Evolutionary conservation across 2,888 invertebrate species (phyloP).

Genomic region (Cataglyphis altisquamis): DNA sequence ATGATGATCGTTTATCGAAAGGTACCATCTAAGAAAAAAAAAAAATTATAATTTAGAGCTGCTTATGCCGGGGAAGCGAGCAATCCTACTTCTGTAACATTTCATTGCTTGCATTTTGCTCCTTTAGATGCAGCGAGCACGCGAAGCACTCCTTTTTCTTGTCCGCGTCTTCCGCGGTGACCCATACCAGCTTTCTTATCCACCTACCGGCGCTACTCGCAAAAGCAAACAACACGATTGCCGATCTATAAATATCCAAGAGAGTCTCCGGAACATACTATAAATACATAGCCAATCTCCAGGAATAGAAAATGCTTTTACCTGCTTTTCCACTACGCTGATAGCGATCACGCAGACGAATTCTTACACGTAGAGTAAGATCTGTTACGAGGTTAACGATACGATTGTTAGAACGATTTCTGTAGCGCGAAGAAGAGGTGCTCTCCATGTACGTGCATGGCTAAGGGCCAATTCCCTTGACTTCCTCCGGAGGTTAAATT

Average conservation of each 20-base stretch:
- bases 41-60: neutral
- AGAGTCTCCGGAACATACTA: constrained; percentile 76
- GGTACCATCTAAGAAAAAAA: no score
- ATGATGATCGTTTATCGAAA: neutral
- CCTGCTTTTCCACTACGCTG: constrained; percentile 68
- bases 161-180: constrained; percentile 61
- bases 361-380: constrained; percentile 40
- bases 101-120: constrained; percentile 60
- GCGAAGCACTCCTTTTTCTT: constrained; percentile 64
- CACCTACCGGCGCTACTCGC: constrained; percentile 58
- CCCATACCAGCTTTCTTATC: constrained; percentile 76
- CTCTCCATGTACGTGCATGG: neutral
- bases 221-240: constrained; percentile 71
- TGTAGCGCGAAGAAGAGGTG: constrained; percentile 29
- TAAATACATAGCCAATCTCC: constrained; percentile 80
- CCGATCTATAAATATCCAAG: constrained; percentile 67
- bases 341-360: constrained; percentile 53
- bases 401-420: constrained; percentile 56
- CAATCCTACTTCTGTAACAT: constrained; percentile 27
- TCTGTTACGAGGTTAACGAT: constrained; percentile 62
- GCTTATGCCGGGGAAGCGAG: constrained; percentile 14
- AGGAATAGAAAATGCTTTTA: constrained; percentile 83
- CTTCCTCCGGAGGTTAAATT: neutral
- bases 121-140: constrained; percentile 49
- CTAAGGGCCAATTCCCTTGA: constrained; percentile 27